Evolutionary conservation across 2,797 vertebrate genomes (phyloP).

Genomic region (Enteromius afrohamiltoni): DNA sequence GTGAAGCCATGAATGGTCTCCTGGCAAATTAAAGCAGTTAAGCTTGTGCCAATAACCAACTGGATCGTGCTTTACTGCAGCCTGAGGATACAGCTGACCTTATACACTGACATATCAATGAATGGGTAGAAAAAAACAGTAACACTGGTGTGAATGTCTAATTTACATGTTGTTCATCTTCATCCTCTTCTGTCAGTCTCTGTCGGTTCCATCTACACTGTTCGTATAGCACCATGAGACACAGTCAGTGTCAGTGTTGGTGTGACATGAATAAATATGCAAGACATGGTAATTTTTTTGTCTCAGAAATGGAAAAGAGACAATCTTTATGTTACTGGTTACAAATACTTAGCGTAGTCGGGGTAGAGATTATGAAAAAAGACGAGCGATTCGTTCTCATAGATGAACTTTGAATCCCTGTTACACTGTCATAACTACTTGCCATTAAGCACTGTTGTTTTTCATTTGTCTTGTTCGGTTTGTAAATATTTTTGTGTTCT

Average conservation of each 20-base stretch:
- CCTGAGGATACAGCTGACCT: constrained; percentile 32
- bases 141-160: constrained; percentile 56
- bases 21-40: constrained; percentile 42
- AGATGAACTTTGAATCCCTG: constrained; percentile 71
- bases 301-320: constrained; percentile 58
- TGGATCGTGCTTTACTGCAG: constrained; percentile 44
- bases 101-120: constrained; percentile 39
- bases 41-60: constrained; percentile 50
- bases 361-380: constrained; percentile 39
- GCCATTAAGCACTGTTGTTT: constrained; percentile 77
- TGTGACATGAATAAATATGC: constrained; percentile 68
- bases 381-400: constrained; percentile 61
- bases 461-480: constrained; percentile 70
- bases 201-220: constrained; percentile 49
- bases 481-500: constrained; percentile 84
- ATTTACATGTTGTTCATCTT: constrained; percentile 46
- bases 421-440: constrained; percentile 72
- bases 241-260: constrained; percentile 62
- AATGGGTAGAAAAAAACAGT: constrained; percentile 22
- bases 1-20: constrained; percentile 16
- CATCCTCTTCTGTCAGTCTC: constrained; percentile 50
- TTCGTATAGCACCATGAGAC: constrained; percentile 46
- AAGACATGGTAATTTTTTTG: constrained; percentile 54
- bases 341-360: constrained; percentile 39
- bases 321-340: constrained; percentile 62